Conservation (phyloP, 92 coral and sea anemone species). For the Zoanthus sansibaricus region DNA sequence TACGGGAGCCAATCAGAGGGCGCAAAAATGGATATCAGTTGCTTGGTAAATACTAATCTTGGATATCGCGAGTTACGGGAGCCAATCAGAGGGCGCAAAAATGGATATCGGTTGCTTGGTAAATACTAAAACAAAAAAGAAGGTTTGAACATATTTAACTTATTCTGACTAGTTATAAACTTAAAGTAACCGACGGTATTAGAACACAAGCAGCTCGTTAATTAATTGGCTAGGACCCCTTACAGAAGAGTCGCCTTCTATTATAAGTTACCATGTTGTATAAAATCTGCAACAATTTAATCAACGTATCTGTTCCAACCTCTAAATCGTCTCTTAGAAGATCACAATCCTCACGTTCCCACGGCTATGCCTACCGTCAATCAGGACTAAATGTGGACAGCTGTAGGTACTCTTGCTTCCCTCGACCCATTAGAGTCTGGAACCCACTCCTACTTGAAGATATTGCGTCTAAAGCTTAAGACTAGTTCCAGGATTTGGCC, state of each 20-base stretch:
- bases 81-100: too few species aligned
- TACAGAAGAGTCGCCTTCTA: background rate
- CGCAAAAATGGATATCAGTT: too few species aligned
- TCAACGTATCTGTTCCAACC: background rate
- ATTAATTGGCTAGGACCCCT: background rate
- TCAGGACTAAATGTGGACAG: background rate
- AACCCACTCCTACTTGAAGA: background rate
- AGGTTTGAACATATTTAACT: too few species aligned
- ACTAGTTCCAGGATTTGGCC: background rate
- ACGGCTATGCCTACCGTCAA: constrained; percentile 1
- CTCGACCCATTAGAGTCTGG: constrained; percentile 1
- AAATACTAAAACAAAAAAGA: too few species aligned
- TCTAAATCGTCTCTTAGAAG: background rate
- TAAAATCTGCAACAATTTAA: background rate
- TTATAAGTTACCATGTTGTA: background rate
- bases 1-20: too few species aligned
- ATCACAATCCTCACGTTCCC: background rate
- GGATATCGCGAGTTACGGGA: too few species aligned
- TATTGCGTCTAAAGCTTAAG: background rate
- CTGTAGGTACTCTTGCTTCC: background rate
- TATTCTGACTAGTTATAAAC: too few species aligned
- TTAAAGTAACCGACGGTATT: too few species aligned
- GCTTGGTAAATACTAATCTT: too few species aligned
- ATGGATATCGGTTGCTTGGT: too few species aligned
- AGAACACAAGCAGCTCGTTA: background rate